phyloP scores from a whole-genome alignment of 2,797 vertebrate genomes.

The Malacoraja senta region DNA sequence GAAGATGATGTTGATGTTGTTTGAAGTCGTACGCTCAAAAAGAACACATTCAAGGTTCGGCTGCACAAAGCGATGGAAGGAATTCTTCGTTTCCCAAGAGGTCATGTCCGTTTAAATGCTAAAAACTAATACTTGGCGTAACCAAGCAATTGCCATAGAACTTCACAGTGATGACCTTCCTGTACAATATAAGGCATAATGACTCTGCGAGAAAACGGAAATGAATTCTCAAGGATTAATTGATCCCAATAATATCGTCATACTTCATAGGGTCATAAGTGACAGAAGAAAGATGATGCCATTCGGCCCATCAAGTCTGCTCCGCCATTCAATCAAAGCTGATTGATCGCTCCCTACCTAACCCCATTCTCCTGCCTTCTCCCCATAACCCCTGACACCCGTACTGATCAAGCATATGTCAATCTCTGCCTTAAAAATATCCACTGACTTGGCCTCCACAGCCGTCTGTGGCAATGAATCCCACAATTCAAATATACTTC shows the following conservation, averaged over 20 bases:
- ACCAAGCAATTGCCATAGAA: neutral
- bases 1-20: no score
- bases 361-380: no score
- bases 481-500: neutral
- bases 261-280: neutral
- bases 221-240: neutral
- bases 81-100: neutral
- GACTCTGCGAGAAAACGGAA: neutral
- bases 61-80: neutral
- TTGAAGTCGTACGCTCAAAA: neutral
- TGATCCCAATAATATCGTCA: neutral
- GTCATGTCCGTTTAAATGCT: neutral
- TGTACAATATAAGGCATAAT: neutral
- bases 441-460: no score
- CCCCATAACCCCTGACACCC: no score
- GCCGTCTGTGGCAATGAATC: no score
- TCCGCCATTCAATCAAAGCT: no score
- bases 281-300: no score
- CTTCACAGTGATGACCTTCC: neutral
- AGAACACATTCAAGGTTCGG: neutral
- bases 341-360: no score
- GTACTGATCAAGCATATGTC: no score
- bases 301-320: no score
- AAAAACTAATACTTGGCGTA: neutral
- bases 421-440: no score